Conservation (phyloP, 2,113 vertebrate genomes). For the Myiozetetes cayanensis region DNA sequence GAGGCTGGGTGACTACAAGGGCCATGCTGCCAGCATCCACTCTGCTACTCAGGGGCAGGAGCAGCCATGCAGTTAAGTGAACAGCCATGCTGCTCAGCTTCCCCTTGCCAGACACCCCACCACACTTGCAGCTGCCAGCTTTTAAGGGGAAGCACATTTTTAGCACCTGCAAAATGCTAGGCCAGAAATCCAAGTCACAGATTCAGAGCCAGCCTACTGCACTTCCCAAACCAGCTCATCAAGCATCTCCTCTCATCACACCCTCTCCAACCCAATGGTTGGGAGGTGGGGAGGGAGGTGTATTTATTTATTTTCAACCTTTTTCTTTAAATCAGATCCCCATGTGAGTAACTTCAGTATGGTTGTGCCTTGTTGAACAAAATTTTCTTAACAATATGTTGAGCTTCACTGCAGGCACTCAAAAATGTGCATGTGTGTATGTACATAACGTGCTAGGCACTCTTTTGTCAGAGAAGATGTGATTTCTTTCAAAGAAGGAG, state of each 20-base stretch:
- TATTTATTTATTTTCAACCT: not conserved
- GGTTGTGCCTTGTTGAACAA: not conserved
- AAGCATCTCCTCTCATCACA: not conserved
- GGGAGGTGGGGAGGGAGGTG: too few species aligned
- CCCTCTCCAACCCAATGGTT: not conserved
- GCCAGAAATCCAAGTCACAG: not conserved
- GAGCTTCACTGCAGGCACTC: not conserved
- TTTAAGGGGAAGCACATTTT: not conserved
- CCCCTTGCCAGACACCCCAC: not conserved
- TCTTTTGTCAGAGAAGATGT: not conserved
- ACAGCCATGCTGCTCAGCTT: not conserved
- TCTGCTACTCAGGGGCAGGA: not conserved
- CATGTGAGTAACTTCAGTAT: not conserved
- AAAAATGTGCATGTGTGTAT: not conserved
- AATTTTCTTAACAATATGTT: not conserved
- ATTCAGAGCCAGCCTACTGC: not conserved
- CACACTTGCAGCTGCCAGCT: not conserved
- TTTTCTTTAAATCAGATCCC: not conserved
- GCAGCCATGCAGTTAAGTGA: not conserved
- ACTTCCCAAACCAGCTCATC: not conserved
- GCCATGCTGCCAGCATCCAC: not conserved
- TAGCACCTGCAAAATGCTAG: not conserved
- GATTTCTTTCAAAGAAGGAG: not conserved
- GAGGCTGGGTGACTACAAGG: not conserved
- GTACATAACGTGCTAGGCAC: not conserved